Evolutionary conservation across 1,140 invertebrate species (phyloP).

Genomic region (Dendrolimus kikuchii): DNA sequence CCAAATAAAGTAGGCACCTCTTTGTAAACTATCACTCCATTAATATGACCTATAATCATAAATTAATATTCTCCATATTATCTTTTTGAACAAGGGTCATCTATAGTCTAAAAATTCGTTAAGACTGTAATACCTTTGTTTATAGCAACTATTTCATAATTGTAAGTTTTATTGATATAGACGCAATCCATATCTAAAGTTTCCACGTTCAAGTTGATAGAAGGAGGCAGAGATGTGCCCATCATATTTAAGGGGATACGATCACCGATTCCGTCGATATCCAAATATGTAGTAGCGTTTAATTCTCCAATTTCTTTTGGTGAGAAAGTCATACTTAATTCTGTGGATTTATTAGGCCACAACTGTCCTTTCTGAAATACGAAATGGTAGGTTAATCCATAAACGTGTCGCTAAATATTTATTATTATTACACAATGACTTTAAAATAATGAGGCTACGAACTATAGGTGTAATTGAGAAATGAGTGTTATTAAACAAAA

Average conservation of each 20-base stretch:
- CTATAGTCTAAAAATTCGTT: neutral
- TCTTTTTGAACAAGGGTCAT: neutral
- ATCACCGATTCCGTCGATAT: conserved; percentile 47
- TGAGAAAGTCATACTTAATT: conserved; percentile 51
- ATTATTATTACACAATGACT: neutral
- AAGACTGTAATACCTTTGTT: conserved; percentile 45
- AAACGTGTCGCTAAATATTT: too few relatives aligned
- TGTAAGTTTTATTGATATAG: conserved; percentile 57
- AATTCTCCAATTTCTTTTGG: conserved; percentile 55
- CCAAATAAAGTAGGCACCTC: conserved; percentile 46
- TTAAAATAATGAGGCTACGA: conserved; percentile 17
- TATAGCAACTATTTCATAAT: conserved; percentile 53
- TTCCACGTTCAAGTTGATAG: conserved; percentile 49
- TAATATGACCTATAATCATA: conserved; percentile 49
- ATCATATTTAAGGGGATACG: conserved; percentile 42
- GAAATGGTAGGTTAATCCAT: too few relatives aligned
- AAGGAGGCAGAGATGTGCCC: conserved; percentile 50
- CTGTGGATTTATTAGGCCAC: conserved; percentile 53
- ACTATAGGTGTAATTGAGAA: conserved; percentile 53
- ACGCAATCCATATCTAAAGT: conserved; percentile 56
- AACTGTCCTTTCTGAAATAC: conserved; percentile 46
- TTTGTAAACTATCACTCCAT: conserved; percentile 51
- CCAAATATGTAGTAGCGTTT: conserved; percentile 42
- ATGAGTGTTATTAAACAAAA: conserved; percentile 46
- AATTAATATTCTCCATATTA: neutral